Percentiles rank a stretch among this genome's conserved stretches.
Evolutionary conservation across 2,113 vertebrate genomes (phyloP).

Genomic region (Chionis minor): DNA sequence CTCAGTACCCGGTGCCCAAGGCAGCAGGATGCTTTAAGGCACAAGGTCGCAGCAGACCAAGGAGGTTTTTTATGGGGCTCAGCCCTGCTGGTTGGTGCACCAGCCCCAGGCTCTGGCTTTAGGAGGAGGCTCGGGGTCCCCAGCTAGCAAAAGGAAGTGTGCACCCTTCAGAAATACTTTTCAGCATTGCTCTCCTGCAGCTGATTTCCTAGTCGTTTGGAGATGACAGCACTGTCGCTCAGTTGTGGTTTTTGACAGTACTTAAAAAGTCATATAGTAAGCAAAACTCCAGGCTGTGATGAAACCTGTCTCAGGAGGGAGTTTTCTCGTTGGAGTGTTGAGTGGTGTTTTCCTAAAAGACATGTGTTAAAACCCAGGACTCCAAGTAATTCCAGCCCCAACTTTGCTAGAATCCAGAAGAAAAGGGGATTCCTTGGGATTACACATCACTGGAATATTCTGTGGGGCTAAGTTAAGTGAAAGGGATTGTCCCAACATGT

Average conservation of each 20-base stretch:
- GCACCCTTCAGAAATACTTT: neutral
- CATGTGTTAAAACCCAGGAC: neutral
- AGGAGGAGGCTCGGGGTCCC: neutral
- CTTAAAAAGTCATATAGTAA: neutral
- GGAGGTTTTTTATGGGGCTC: neutral
- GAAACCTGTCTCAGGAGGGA: neutral
- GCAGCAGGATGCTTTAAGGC: neutral
- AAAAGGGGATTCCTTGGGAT: neutral
- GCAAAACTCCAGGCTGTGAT: neutral
- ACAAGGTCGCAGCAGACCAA: neutral
- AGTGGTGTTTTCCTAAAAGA: neutral
- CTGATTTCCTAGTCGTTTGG: neutral
- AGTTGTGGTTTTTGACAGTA: neutral
- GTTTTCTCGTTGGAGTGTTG: neutral
- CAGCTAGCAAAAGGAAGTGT: neutral
- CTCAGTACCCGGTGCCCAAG: rapidly evolving
- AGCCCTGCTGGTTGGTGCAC: rapidly evolving
- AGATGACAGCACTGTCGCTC: neutral
- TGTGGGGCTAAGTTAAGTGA: neutral
- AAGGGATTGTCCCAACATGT: neutral
- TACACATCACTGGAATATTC: neutral
- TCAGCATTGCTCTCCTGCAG: neutral
- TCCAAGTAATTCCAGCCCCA: neutral
- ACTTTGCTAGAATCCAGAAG: neutral
- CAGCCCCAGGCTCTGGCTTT: neutral